These are phyloP conservation scores for Paramormyrops hopkinsi DNA, from an alignment of 2,797 vertebrate species.

Conservation along the genomic window DNA sequence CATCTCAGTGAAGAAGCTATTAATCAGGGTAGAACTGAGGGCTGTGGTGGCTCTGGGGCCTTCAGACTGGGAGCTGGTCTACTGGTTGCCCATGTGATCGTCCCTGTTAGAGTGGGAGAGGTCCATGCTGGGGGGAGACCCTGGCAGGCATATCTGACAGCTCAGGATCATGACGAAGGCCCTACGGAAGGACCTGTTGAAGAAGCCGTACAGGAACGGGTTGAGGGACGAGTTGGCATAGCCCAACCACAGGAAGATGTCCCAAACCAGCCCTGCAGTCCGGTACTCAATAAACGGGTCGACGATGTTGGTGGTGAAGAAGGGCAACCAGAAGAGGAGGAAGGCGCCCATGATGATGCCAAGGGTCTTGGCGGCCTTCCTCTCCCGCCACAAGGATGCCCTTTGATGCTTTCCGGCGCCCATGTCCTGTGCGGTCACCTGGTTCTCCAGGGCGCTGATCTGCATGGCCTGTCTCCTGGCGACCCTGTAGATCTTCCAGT, in stretches of 20 bases:
- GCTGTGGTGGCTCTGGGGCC: neutral
- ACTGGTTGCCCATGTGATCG: constrained; percentile 40
- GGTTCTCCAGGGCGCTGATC: constrained; percentile 67
- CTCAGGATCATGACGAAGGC: constrained; percentile 69
- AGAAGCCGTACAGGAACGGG: constrained; percentile 68
- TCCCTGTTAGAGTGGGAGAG: constrained; percentile 62
- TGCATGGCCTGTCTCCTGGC: constrained; percentile 67
- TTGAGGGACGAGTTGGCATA: constrained; percentile 74
- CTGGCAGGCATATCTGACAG: constrained; percentile 60
- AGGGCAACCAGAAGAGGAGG: constrained; percentile 70
- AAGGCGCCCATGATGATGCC: constrained; percentile 74
- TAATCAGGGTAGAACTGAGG: neutral
- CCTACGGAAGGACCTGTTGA: constrained; percentile 67
- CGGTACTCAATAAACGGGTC: constrained; percentile 67
- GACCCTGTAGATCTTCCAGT: constrained; percentile 73
- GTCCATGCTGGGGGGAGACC: constrained; percentile 56
- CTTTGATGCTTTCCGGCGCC: constrained; percentile 55
- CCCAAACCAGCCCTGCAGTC: constrained; percentile 60
- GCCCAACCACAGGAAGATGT: constrained; percentile 68
- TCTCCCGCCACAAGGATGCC: constrained; percentile 59
- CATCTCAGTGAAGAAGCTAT: neutral
- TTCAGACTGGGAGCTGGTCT: neutral
- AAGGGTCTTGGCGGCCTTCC: constrained; percentile 69
- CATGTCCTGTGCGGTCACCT: constrained; percentile 47
- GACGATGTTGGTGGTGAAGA: constrained; percentile 68